Conservation (phyloP, 2,797 vertebrate species). For the Peromyscus melanophrys region DNA sequence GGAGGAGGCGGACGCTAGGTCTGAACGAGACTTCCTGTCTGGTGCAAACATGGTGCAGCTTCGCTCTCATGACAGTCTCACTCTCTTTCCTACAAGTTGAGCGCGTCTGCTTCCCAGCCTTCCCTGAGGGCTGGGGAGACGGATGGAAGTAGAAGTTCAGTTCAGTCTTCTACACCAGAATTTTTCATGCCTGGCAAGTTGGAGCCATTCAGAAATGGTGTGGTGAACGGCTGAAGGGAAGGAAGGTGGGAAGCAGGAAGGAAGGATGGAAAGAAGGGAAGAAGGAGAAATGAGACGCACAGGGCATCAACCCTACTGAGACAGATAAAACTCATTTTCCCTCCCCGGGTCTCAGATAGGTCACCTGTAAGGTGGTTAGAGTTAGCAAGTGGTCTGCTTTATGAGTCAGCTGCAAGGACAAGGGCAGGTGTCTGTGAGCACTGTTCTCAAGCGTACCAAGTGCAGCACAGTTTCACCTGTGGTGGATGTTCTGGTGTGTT, state of each 20-base stretch:
- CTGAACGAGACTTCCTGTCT: neutral
- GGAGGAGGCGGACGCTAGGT: neutral
- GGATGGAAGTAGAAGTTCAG: neutral
- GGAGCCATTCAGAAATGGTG: neutral
- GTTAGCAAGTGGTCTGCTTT: neutral
- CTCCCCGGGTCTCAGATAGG: neutral
- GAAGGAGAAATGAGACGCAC: neutral
- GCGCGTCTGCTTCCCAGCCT: neutral
- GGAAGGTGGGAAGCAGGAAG: rapidly evolving
- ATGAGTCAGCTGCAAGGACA: neutral
- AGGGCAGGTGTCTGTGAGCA: neutral
- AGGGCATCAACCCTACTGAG: neutral
- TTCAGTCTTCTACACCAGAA: neutral
- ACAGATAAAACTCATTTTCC: neutral
- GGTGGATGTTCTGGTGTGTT: neutral
- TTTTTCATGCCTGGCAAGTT: neutral
- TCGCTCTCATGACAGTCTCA: neutral
- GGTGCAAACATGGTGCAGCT: neutral
- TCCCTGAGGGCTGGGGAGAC: neutral
- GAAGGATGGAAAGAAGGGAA: neutral
- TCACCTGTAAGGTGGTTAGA: neutral
- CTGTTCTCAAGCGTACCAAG: no score
- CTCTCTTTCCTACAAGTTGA: neutral
- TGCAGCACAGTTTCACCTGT: neutral
- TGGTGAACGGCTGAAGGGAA: neutral